phyloP scores from a whole-genome alignment of 2,888 invertebrate species.

The Chrysomela aeneicollis region DNA sequence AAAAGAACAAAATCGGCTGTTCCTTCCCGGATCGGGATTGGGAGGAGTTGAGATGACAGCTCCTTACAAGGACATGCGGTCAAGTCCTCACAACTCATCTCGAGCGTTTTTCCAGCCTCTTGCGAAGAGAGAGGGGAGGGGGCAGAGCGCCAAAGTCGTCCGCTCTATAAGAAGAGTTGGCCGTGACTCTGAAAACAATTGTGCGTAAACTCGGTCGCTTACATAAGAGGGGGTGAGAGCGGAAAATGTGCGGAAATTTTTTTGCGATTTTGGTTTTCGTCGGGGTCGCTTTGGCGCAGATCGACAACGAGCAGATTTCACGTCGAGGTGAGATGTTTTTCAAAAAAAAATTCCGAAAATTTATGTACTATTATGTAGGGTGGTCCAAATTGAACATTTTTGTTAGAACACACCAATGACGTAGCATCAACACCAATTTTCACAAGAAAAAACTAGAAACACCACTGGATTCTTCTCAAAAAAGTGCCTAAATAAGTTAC shows the following conservation, averaged over 20 bases:
- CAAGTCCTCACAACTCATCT: background rate
- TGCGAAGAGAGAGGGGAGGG: background rate
- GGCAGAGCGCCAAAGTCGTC: background rate
- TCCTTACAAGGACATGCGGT: background rate
- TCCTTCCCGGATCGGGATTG: no score
- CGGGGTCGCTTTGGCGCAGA: background rate
- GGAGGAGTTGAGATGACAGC: background rate
- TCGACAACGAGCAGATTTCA: background rate
- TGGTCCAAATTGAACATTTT: no score
- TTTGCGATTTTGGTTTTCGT: background rate
- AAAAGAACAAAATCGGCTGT: no score
- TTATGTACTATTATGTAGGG: no score
- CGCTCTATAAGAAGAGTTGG: slow-evolving; percentile 39
- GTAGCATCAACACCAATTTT: no score
- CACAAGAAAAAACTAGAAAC: no score
- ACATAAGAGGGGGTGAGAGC: background rate
- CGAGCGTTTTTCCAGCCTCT: background rate
- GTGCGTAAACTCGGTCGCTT: slow-evolving; percentile 25
- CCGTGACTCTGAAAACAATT: slow-evolving; percentile 53
- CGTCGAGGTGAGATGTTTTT: background rate
- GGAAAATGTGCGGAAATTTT: background rate
- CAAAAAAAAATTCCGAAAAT: no score
- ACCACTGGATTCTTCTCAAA: no score
- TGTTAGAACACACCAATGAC: no score
- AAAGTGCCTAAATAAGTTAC: no score